These are phyloP conservation scores for Synanthedon vespiformis DNA, from an alignment of 2,888 invertebrate species.

Conservation along the genomic window DNA sequence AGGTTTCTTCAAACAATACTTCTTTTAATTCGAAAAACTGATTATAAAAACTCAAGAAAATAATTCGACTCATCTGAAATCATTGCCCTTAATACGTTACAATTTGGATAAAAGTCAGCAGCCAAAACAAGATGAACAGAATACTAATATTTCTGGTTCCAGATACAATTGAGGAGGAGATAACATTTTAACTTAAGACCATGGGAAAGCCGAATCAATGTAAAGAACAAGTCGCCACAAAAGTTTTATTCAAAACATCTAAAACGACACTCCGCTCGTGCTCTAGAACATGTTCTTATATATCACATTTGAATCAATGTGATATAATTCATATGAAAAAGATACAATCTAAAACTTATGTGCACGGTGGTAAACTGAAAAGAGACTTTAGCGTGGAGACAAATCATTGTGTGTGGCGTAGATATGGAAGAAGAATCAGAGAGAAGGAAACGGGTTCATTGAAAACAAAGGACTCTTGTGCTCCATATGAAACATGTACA, in stretches of 20 bases:
- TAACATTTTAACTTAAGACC: neutral
- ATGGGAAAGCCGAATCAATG: neutral
- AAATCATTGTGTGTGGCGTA: conserved; percentile 39
- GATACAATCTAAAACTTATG: conserved; percentile 18
- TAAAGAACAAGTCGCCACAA: conserved; percentile 10
- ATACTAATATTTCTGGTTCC: conserved; percentile 52
- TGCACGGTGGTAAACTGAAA: conserved; percentile 14
- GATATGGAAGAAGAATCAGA: conserved; percentile 31
- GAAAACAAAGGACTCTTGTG: conserved; percentile 29
- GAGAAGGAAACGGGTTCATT: conserved; percentile 19
- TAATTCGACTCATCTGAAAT: too few species aligned
- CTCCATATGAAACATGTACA: conserved; percentile 22
- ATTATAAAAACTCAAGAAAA: too few species aligned
- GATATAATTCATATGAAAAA: conserved; percentile 26
- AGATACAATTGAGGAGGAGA: conserved; percentile 22
- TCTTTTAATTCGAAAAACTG: too few species aligned
- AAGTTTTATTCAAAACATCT: conserved; percentile 40
- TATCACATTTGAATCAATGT: conserved; percentile 26
- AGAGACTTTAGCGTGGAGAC: conserved; percentile 52
- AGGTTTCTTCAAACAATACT: too few species aligned
- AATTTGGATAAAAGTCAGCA: too few species aligned
- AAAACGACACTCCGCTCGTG: conserved; percentile 22
- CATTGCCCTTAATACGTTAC: too few species aligned
- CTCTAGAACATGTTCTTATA: conserved; percentile 34
- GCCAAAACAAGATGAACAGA: conserved; percentile 31